phyloP scores from a whole-genome alignment of 2,113 vertebrate species.

The Chauna torquata region DNA sequence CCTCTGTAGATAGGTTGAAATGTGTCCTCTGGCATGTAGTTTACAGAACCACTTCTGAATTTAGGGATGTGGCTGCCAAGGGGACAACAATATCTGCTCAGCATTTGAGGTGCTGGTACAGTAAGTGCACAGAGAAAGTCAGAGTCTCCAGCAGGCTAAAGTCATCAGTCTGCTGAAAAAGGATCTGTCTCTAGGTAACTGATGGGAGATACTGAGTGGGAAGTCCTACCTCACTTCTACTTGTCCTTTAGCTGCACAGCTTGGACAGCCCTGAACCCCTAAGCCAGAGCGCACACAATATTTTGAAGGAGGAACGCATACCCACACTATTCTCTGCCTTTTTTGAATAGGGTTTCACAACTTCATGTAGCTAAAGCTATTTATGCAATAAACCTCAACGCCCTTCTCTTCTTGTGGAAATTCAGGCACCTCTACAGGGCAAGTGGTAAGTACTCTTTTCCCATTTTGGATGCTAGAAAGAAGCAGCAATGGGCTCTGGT shows the following conservation, averaged over 20 bases:
- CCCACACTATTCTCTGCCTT: not conserved
- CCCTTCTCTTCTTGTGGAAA: not conserved
- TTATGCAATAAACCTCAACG: not conserved
- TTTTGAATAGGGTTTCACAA: not conserved
- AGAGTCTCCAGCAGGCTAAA: not conserved
- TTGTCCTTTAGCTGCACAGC: not conserved
- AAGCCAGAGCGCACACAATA: accelerated
- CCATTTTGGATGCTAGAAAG: not conserved
- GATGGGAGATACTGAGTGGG: not conserved
- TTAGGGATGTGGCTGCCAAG: not conserved
- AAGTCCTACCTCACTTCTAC: not conserved
- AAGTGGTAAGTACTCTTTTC: not conserved
- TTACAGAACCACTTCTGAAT: not conserved
- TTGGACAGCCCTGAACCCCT: not conserved
- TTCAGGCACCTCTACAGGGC: not conserved
- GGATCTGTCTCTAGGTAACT: not conserved
- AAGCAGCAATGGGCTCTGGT: not conserved
- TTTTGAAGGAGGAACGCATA: not conserved
- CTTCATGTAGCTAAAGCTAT: accelerated
- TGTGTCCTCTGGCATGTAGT: not conserved
- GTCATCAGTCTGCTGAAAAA: not conserved
- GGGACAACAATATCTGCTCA: not conserved
- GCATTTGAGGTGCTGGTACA: not conserved
- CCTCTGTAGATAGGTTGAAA: not conserved
- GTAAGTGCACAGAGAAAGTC: no score